These are phyloP conservation scores for Lydus trimaculatus DNA, from an alignment of 2,888 invertebrate species.

Conservation along the genomic window DNA sequence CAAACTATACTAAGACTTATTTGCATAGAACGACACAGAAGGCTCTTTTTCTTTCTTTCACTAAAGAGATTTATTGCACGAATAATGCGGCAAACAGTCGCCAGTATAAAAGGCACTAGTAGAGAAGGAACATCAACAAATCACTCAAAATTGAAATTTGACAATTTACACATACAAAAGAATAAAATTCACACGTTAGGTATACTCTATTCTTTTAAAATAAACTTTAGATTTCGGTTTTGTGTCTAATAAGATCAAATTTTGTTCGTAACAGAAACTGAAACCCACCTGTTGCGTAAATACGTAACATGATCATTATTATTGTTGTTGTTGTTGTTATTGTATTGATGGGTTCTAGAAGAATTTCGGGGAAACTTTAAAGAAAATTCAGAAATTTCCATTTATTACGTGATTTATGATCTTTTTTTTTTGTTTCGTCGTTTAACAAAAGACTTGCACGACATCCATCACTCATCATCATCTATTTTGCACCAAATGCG, in stretches of 20 bases:
- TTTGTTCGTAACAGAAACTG: background rate
- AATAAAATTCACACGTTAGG: too few species aligned
- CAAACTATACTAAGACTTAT: constrained; percentile 52
- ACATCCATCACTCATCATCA: background rate
- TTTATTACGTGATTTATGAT: background rate
- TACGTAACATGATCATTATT: background rate
- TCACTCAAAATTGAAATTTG: constrained; percentile 7
- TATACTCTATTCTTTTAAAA: too few species aligned
- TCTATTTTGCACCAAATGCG: background rate
- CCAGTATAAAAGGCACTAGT: background rate
- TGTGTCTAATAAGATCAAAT: background rate
- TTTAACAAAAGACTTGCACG: background rate
- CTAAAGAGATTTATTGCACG: constrained; percentile 59
- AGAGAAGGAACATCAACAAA: constrained; percentile 10
- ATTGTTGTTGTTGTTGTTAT: background rate
- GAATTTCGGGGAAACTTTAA: background rate
- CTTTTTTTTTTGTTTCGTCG: background rate
- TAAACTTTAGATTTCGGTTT: too few species aligned
- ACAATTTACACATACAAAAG: background rate
- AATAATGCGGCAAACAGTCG: constrained; percentile 52
- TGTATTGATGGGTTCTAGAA: too few species aligned
- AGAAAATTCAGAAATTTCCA: background rate
- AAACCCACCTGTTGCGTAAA: constrained; percentile 3
- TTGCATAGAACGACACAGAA: constrained; percentile 61
- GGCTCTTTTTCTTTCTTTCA: constrained; percentile 47